Base-by-base conservation (phyloP, 2,888 invertebrate species). In the Myathropa florea region DNA sequence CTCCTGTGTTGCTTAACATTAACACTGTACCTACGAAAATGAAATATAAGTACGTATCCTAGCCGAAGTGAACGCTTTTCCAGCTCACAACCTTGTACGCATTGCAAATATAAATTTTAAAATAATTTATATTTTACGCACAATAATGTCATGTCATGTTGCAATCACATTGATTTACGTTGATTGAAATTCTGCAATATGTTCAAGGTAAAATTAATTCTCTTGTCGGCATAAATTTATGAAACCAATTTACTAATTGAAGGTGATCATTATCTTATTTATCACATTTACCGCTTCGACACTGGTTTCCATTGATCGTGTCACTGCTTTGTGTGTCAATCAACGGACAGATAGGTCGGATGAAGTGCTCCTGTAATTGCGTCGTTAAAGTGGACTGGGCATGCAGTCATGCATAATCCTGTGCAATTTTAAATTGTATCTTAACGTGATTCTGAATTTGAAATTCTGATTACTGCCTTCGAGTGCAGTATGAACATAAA, bases 251-350 rank as follows among this genome's bases (percentile, higher is more conserved):
- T 23, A 12, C 23, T 23, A 24, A 33, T 36, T 64, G 64, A 39
- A 36, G 21, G 36, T 24, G 64, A 64, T 64, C 24, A 39, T 64
- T 64, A 64, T 64, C 64, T 28, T 64, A 36, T 39, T 33, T 63
- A 63, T 63, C 36, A 23, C 64, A 36, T 64, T 64, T 64, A n/a
- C 36, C 36, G 23, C 36, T 64, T 64, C 7, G 36, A 21, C 14
- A 18, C 18, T 46, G 46, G 46, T 46, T 46, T 46, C 18, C 46
- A 46, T 18, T 46, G 46, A 18, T 59, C n/a, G 2, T 9, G 26
- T n/a, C 14, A 24, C 24, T 26, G 23, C 24, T 59, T 18, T 57
- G 4, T 30, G 23, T 23, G 24, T 10, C 23, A 24, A 46, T 0
- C 46, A 18, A 46, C 46, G n/a, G 7, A 18, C 46, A 46, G 46